Evolutionary conservation across 2,113 vertebrate genomes (phyloP).

Genomic region (Plecotus auritus): DNA sequence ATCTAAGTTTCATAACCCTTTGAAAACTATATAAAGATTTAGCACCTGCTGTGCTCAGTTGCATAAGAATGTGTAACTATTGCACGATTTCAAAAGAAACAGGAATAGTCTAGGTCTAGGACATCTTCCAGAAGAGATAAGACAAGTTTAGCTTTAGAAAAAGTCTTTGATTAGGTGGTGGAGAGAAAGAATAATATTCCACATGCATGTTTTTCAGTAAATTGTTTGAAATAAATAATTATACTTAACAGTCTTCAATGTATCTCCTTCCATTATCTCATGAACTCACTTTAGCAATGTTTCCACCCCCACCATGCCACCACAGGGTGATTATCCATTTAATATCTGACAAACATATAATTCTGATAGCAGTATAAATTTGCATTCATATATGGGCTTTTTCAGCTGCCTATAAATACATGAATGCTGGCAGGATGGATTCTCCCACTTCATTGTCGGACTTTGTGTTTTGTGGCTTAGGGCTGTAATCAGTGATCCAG

Average conservation of each 20-base stretch:
- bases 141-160: not conserved
- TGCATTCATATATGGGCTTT: not conserved
- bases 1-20: not conserved
- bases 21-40: not conserved
- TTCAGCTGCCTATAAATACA: not conserved
- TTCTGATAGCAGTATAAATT: not conserved
- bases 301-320: not conserved
- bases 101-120: not conserved
- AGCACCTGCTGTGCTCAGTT: not conserved
- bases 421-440: not conserved
- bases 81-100: not conserved
- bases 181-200: not conserved
- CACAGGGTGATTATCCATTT: not conserved
- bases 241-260: not conserved
- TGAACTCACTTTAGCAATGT: not conserved
- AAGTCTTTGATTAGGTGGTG: not conserved
- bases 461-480: constrained; percentile 68
- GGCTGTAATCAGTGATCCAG: constrained; percentile 88
- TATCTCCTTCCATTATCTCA: not conserved
- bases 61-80: not conserved
- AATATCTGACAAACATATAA: not conserved
- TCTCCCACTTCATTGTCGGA: not conserved
- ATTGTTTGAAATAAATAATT: not conserved
- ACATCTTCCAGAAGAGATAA: not conserved
- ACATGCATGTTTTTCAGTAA: not conserved